Conservation (phyloP, 2,888 invertebrate species). For the Trichopoda pennipes region DNA sequence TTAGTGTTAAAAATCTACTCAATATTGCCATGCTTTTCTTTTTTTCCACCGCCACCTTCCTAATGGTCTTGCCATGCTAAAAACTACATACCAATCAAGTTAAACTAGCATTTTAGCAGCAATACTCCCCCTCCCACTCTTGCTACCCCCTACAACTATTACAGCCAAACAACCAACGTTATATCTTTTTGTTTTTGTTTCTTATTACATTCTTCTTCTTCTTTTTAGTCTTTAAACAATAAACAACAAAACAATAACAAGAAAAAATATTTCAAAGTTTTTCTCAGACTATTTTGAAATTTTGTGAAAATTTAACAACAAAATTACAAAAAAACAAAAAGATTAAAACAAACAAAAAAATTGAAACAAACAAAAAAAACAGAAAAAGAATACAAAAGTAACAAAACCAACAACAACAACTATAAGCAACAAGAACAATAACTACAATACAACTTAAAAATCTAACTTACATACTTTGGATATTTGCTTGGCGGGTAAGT, state of each 20-base stretch:
- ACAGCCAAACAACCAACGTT: constrained; percentile 35
- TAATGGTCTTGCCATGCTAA: constrained; percentile 25
- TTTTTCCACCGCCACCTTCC: constrained; percentile 11
- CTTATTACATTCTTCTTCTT: constrained; percentile 3
- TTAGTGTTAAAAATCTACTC: neutral
- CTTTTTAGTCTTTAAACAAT: constrained; percentile 47
- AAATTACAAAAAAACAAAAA: neutral
- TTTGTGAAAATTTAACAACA: constrained; percentile 64
- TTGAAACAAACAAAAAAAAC: constrained; percentile 4
- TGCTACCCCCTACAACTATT: neutral
- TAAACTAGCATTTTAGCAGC: constrained; percentile 36
- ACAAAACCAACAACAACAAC: constrained; percentile 44
- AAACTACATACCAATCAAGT: constrained; percentile 55
- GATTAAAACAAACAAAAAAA: neutral
- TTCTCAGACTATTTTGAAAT: constrained; percentile 68
- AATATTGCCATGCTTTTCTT: constrained; percentile 28
- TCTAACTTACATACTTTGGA: constrained; percentile 55
- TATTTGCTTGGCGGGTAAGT: constrained; percentile 61
- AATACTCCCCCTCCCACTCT: neutral
- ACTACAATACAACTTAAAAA: constrained; percentile 7
- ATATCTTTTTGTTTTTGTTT: constrained; percentile 21
- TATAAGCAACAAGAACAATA: too few species aligned
- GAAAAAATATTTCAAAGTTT: constrained; percentile 56
- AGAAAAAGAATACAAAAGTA: constrained; percentile 18
- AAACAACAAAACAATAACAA: constrained; percentile 42